Base-by-base conservation (phyloP, 2,797 vertebrate species). In the Danio tinwini region DNA sequence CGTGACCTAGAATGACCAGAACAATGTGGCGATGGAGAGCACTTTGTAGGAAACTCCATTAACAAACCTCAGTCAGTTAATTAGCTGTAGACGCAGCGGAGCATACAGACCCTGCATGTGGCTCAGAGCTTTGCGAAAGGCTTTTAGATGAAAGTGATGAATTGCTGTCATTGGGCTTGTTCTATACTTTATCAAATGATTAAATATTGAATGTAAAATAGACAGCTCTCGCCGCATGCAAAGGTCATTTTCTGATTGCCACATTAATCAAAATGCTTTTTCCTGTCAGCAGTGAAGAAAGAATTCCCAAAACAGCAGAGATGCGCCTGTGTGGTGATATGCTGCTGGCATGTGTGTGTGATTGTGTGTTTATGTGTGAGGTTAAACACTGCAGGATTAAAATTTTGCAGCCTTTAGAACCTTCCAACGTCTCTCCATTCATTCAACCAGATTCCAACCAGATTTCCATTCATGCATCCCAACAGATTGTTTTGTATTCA, bases 181-280 rank as follows among this genome's bases (percentile, higher is more conserved):
- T 86, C 74, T 72, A 71, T 71, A 86, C 73, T 75, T 74, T 81
- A 76, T 85, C 69, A 81, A 74, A 74, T 79, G 62, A 83, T 81
- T 74, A 85, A 76, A 85, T 83, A 83, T 85, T 82, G 81, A 78
- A 80, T 85, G 81, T 77, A 81, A 82, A 82, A 82, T 80, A 85
- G 81, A 85, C 81, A 83, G 78, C 81, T 80, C 70, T 76, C 56
- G 44, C 71, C 39, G 47, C n/a, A 77, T 68, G 47, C 74, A 65
- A 68, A 82, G 82, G 76, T 85, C 73, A 63, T 75, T 80, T 80
- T 59, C 39, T 45, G 67, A 76, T 76, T 72, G 69, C 45, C 55
- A 61, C 79, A 75, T 81, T 83, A 76, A 74, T 82, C 73, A 79
- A 81, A 76, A 62, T 40, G 70, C 62, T 17, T 70, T 75, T 82